These are phyloP conservation scores for Aphelenchoides fujianensis DNA, from an alignment of 1,140 invertebrate genomes.

Conservation along the genomic window DNA sequence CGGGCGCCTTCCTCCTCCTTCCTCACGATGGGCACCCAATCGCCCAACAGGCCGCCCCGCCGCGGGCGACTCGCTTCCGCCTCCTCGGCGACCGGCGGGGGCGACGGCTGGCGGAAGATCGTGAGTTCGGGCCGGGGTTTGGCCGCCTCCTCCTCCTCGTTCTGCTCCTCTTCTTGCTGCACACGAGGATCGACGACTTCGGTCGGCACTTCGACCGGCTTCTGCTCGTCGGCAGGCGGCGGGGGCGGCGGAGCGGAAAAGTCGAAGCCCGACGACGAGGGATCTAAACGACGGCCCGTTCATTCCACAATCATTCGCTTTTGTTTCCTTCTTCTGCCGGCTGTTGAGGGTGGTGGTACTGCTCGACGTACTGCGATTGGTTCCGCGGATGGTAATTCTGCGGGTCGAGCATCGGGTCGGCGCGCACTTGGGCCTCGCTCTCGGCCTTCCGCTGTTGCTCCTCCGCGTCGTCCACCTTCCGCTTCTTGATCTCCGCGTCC, in stretches of 20 bases:
- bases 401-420: background rate
- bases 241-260: background rate
- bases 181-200: background rate
- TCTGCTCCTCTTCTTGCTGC: background rate
- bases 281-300: no score
- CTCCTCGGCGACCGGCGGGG: slow-evolving; percentile 15
- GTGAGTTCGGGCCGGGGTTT: slow-evolving; percentile 11
- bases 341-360: background rate
- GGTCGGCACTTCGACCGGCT: background rate
- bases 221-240: background rate
- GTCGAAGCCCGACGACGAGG: background rate
- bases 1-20: no score
- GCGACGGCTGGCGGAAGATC: background rate
- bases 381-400: background rate
- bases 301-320: no score
- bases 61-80: background rate
- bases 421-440: background rate
- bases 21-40: slow-evolving; percentile 17
- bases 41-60: background rate
- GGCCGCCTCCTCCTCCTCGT: background rate
- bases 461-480: background rate
- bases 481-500: slow-evolving; percentile 10
- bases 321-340: no score
- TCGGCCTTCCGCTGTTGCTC: background rate
- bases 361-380: background rate